Percentiles rank a stretch among this genome's conserved stretches.
Evolutionary conservation across 2,888 invertebrate species (phyloP).

Genomic region (Pristionchus mayeri): DNA sequence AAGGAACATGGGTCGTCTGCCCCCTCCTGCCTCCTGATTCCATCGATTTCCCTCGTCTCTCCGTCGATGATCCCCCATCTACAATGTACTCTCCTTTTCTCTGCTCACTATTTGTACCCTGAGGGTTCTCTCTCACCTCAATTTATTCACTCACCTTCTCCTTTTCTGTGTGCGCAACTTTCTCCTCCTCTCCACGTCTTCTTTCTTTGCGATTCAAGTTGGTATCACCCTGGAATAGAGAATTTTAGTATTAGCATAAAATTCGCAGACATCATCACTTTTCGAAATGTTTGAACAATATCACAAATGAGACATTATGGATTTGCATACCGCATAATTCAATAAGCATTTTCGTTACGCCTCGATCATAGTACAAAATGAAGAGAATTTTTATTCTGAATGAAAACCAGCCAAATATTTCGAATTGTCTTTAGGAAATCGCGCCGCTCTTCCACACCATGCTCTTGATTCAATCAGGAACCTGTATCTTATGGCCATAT

Average conservation of each 20-base stretch:
- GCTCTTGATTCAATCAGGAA: neutral
- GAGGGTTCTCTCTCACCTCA: neutral
- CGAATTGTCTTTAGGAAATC: neutral
- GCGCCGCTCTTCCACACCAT: slow-evolving; percentile 12
- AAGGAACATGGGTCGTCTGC: slow-evolving; percentile 28
- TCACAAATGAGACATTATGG: too few relatives aligned
- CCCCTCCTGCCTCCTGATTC: slow-evolving; percentile 33
- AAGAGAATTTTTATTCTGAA: neutral
- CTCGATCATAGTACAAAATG: neutral
- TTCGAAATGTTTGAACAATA: neutral
- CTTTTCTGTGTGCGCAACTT: slow-evolving; percentile 13
- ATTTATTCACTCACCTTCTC: slow-evolving; percentile 33
- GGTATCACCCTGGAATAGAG: neutral
- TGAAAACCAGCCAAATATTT: neutral
- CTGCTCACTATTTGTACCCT: neutral
- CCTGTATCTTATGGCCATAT: slow-evolving; percentile 8
- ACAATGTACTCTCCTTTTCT: neutral
- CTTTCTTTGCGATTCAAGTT: neutral
- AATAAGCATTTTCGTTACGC: neutral
- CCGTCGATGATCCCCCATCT: slow-evolving; percentile 43
- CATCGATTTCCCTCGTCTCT: slow-evolving; percentile 35
- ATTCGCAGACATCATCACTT: too few relatives aligned
- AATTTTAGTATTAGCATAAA: too few relatives aligned
- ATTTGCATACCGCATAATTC: neutral
- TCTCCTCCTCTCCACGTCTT: neutral